Base-by-base conservation (phyloP, 2,113 vertebrate species). In the Urocynchramus pylzowi region DNA sequence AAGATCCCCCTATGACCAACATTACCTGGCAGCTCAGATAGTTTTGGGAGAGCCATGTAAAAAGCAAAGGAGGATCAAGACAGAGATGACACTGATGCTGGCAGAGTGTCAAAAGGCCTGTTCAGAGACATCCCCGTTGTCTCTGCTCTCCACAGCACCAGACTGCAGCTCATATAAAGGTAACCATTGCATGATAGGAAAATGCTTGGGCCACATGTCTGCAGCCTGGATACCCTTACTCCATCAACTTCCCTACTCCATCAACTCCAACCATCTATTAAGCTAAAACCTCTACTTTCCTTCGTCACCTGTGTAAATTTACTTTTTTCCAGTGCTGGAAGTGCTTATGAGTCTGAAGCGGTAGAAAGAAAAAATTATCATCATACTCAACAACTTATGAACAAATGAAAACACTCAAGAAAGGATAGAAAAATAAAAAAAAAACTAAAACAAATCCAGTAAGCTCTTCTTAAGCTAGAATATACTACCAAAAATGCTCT, bases 1-100 rank as follows among this genome's bases (percentile, higher is more conserved):
- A 89, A 94, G 92, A 96, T 93, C 81, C 96, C 96, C 95, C 80
- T 95, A 95, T 96, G 96, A 90, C 94, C 90, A 83, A 69, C 90
- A 93, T 89, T 97, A 96, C 89, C 92, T 95, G 91, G 91, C 94
- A 97, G 73, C 93, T 94, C 88, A 81, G 77, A 73, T 69, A 91
- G 82, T 95, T 92, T 92, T 92, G 80, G 79, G 91, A 93, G 74
- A 60, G 84, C 68, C 65, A 35, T 71, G 85, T 85, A 89, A 69
- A 89, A 94, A 92, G 83, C 88, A 89, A 64, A 90, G 79, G 60
- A 97, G 81, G 86, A 95, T 97, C 94, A 96, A 83, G 82, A 49
- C 23, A 2, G 35, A 37, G 86, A 82, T 89, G 90, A 94, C 91
- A 73, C 63, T 21, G 53, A 67, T 78, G 57, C 53, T 92, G 88